These are phyloP conservation scores for Tipula lateralis DNA, from an alignment of 2,888 invertebrate genomes.

Conservation along the genomic window DNA sequence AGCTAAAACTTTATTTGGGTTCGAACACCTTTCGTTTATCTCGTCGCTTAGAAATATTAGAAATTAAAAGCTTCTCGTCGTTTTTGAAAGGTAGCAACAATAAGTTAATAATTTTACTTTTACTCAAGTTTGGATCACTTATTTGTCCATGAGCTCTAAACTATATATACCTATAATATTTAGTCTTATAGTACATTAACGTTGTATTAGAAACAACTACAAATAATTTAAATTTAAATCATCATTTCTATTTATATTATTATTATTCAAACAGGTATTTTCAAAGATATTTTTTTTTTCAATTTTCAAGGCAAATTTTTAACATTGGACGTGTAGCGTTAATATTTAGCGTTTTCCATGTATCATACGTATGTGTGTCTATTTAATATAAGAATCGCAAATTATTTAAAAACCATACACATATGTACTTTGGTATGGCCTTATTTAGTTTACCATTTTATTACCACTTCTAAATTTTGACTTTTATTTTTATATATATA, in stretches of 20 bases:
- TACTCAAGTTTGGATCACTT: background rate
- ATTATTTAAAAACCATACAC: no score
- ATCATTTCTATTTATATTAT: slow-evolving; percentile 1
- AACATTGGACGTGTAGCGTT: background rate
- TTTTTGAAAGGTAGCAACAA: background rate
- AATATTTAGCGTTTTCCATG: background rate
- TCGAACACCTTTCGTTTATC: no score
- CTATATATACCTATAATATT: background rate
- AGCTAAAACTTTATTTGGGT: no score
- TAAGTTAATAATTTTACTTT: background rate
- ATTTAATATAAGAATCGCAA: background rate
- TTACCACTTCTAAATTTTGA: background rate
- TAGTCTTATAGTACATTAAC: background rate
- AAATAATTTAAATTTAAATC: background rate
- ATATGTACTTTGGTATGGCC: background rate
- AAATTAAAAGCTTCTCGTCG: background rate
- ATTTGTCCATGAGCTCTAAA: background rate
- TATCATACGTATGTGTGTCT: background rate
- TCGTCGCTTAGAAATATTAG: background rate
- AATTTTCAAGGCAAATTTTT: slow-evolving; percentile 11
- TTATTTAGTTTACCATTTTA: background rate
- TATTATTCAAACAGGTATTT: slow-evolving; percentile 11
- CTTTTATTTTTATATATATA: background rate
- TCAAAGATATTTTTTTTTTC: background rate
- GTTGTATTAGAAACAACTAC: background rate